Conservation (phyloP, 2,888 invertebrate species). For the Melipona beecheii region DNA sequence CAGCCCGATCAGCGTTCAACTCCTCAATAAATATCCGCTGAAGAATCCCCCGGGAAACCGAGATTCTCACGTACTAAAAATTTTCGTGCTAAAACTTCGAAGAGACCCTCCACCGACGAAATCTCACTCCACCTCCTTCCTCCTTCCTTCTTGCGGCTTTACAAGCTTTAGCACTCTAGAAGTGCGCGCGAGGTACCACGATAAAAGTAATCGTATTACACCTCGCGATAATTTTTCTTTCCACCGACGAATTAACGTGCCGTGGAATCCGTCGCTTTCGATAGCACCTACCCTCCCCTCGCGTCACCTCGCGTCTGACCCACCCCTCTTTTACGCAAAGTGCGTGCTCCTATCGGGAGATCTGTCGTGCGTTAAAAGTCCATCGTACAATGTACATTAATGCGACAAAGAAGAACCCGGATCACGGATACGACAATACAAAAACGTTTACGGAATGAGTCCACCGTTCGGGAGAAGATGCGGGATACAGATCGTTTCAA, state of each 20-base stretch:
- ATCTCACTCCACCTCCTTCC: neutral
- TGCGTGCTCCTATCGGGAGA: slow-evolving; percentile 28
- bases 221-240: slow-evolving; percentile 28
- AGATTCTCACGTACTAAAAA: neutral
- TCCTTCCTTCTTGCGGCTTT: slow-evolving; percentile 20
- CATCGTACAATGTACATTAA: slow-evolving; percentile 49
- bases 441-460: slow-evolving; percentile 20
- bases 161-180: slow-evolving; percentile 40
- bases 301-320: neutral
- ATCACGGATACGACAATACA: too few species aligned
- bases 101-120: slow-evolving; percentile 12
- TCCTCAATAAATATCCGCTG: neutral
- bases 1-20: neutral
- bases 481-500: slow-evolving; percentile 32
- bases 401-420: slow-evolving; percentile 34
- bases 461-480: slow-evolving; percentile 31
- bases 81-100: neutral
- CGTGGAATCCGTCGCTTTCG: slow-evolving; percentile 8
- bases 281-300: neutral
- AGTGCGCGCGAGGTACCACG: slow-evolving; percentile 20
- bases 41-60: neutral
- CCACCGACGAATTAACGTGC: neutral
- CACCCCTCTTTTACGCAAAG: neutral
- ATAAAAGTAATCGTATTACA: slow-evolving; percentile 68
- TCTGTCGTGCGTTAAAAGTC: slow-evolving; percentile 59